Percentiles rank a stretch among this genome's conserved stretches.
phyloP scores from a whole-genome alignment of 2,888 invertebrate species.

The Branchellion lobata region DNA sequence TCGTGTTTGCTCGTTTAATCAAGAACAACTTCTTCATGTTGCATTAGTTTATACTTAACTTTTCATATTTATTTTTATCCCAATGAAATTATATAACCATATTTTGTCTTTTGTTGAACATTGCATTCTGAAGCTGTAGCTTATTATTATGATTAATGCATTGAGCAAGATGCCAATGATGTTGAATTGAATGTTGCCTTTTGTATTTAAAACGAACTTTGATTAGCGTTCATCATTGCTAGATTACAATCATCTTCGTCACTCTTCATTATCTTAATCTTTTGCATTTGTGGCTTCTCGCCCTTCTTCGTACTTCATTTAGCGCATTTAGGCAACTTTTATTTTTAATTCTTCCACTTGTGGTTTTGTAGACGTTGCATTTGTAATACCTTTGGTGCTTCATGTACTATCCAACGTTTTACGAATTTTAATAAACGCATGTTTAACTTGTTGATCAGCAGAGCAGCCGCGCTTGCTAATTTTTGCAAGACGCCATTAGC shows the following conservation, averaged over 20 bases:
- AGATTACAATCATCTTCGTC: not conserved
- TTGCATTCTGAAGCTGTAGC: not conserved
- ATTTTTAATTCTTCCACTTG: not conserved
- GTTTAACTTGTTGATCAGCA: conserved; percentile 11
- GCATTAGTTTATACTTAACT: not conserved
- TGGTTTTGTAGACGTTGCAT: not conserved
- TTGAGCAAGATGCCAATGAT: not conserved
- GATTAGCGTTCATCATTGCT: not conserved
- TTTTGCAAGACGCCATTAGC: conserved; percentile 6
- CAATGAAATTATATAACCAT: not conserved
- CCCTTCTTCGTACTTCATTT: not conserved
- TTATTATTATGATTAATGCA: not conserved
- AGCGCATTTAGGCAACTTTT: not conserved
- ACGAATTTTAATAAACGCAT: not conserved
- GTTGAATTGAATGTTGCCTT: not conserved
- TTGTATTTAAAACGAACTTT: not conserved
- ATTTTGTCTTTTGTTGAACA: too few relatives aligned
- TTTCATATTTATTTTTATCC: conserved; percentile 2
- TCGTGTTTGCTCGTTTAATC: not conserved
- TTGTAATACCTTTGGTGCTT: too few relatives aligned
- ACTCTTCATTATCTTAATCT: not conserved
- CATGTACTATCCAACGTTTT: not conserved
- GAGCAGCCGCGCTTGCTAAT: conserved; percentile 1
- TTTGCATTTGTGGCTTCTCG: not conserved
- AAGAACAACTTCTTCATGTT: not conserved